Evolutionary conservation across 2,113 vertebrate genomes (phyloP), one percentile per base, ranked within the genome.

Genomic region (Antechinus flavipes): DNA sequence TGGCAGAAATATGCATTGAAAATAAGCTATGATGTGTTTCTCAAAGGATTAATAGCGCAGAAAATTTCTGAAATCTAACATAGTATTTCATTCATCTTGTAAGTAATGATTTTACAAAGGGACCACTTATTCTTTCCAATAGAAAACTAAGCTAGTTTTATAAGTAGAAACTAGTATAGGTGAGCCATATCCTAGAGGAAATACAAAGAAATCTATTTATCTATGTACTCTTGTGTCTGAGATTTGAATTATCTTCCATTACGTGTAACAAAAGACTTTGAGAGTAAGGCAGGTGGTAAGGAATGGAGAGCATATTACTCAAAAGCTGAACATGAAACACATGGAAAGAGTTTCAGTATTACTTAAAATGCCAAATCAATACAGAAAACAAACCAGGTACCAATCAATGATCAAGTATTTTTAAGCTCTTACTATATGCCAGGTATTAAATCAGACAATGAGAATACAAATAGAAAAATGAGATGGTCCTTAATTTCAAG

Each of bases 81-180:
- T 94, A 91, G 49, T 90, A 54, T 47, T 91, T 94, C 95, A 96
- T 93, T 56, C 52, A 94, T 96, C 94, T 93, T 95, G 61, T n/a
- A 95, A 54, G 24, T 30, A 92, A 92, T 97, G 92, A 91, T 76
- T 96, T 94, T 96, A 96, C 49, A 95, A 91, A 96, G 90, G 90
- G 25, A 92, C 93, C 92, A 61, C 95, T 97, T 93, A 30, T 68
- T 96, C 92, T 96, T 97, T 94, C 94, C 96, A 97, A 95, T n/a
- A 97, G 94, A 89, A 95, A 97, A 94, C 93, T 94, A 94, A 90
- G 53, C 27, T 49, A 93, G 91, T n/a, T 96, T 96, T 96, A 94
- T 90, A 97, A 97, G 96, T 93, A 50, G 93, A 97, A 92, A 35
- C 19, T 0, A 1, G 96, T 94, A 89, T 96, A 93, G 91, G 93